phyloP scores from a whole-genome alignment of 2,113 vertebrate species.

The Gallinago media region DNA sequence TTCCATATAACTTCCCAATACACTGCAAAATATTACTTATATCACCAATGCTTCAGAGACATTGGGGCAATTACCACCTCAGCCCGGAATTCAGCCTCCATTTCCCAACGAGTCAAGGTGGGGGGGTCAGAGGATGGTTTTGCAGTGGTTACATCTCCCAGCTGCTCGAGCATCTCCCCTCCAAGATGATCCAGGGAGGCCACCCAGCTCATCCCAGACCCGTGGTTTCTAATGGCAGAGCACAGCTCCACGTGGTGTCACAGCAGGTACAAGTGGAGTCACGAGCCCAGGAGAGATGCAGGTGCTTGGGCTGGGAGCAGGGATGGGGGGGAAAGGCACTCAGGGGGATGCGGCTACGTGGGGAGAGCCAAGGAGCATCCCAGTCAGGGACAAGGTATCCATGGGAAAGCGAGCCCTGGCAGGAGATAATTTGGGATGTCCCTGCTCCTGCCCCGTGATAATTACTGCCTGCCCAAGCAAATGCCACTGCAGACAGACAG shows the following conservation, averaged over 20 bases:
- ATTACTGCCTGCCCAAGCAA: not conserved
- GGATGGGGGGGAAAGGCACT: fast-evolving
- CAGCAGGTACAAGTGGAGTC: not conserved
- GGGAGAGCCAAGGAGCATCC: not conserved
- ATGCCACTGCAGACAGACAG: not conserved
- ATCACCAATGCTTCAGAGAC: not conserved
- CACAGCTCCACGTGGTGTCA: not conserved
- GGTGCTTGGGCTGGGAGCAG: not conserved
- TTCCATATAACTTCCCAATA: not conserved
- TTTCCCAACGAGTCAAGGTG: not conserved
- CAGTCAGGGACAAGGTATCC: fast-evolving
- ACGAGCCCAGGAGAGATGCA: not conserved
- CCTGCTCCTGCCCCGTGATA: not conserved
- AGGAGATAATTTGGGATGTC: not conserved
- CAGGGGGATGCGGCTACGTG: fast-evolving
- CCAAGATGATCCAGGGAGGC: not conserved
- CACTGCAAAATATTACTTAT: not conserved
- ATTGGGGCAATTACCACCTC: not conserved
- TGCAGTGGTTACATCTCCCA: not conserved
- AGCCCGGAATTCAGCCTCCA: not conserved
- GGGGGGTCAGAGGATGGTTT: not conserved
- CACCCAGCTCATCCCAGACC: not conserved
- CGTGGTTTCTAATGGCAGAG: fast-evolving
- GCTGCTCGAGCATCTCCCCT: not conserved
- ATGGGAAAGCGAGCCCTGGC: fast-evolving